phyloP scores from a whole-genome alignment of 1,140 invertebrate genomes.

The Melanaphis sacchari region DNA sequence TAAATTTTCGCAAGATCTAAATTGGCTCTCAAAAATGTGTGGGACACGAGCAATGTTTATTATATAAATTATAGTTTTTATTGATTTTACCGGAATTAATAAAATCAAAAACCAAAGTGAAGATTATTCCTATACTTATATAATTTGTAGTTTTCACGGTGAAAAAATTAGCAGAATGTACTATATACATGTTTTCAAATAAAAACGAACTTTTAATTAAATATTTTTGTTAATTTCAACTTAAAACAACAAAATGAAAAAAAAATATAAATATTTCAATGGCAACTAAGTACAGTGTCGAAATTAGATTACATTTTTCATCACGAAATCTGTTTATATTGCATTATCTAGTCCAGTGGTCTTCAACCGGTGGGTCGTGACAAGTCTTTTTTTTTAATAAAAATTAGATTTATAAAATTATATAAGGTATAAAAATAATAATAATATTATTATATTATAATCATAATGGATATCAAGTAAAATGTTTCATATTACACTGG shows the following conservation, averaged over 20 bases:
- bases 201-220: not conserved
- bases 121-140: not conserved
- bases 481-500: too few species aligned
- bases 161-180: not conserved
- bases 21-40: not conserved
- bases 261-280: not conserved
- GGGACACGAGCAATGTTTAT: not conserved
- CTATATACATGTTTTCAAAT: not conserved
- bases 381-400: too few species aligned
- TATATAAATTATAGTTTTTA: not conserved
- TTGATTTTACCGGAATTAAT: not conserved
- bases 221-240: not conserved
- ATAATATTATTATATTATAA: too few species aligned
- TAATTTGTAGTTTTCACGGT: not conserved
- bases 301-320: too few species aligned
- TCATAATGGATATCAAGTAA: too few species aligned
- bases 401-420: too few species aligned
- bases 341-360: too few species aligned
- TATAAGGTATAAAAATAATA: too few species aligned
- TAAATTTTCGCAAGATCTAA: not conserved
- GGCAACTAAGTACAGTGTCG: too few species aligned
- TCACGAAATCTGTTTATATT: too few species aligned
- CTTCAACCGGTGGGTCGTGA: too few species aligned
- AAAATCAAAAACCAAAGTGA: not conserved
- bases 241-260: not conserved